These are phyloP conservation scores for Polyploca ridens DNA, from an alignment of 2,888 invertebrate species.

Conservation along the genomic window DNA sequence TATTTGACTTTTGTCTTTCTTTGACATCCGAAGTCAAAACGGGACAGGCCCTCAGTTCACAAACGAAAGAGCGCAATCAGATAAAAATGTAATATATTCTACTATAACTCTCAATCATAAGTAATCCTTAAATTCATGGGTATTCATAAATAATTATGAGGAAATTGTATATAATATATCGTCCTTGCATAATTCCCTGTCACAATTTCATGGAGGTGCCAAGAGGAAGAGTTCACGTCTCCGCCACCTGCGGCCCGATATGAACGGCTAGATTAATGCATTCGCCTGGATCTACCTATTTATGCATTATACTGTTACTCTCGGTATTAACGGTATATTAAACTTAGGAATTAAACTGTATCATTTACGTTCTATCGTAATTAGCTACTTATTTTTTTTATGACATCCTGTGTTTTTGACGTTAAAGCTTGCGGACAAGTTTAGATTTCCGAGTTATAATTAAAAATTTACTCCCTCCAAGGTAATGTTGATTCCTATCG, in stretches of 20 bases:
- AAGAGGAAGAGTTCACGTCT: constrained; percentile 32
- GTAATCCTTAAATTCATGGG: not conserved
- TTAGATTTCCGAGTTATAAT: not conserved
- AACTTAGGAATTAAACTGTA: too few relatives aligned
- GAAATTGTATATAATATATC: not conserved
- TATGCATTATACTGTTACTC: not conserved
- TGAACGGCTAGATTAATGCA: constrained; percentile 36
- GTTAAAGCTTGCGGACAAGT: too few relatives aligned
- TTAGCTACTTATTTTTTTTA: constrained; percentile 16
- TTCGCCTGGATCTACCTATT: not conserved
- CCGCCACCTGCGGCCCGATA: constrained; percentile 36
- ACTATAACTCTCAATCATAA: not conserved
- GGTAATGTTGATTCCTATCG: not conserved
- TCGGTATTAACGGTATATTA: not conserved
- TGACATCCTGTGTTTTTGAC: too few relatives aligned
- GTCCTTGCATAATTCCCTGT: constrained; percentile 2
- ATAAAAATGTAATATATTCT: too few relatives aligned
- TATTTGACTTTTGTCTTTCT: too few relatives aligned
- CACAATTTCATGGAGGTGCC: constrained; percentile 23
- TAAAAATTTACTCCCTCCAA: not conserved
- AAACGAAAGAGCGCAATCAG: too few relatives aligned
- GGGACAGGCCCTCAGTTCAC: too few relatives aligned
- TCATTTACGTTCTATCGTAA: too few relatives aligned
- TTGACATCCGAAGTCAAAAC: too few relatives aligned
- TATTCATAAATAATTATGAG: not conserved